These are phyloP conservation scores for Rhopalosiphum padi DNA, from an alignment of 1,140 invertebrate genomes.

Conservation along the genomic window DNA sequence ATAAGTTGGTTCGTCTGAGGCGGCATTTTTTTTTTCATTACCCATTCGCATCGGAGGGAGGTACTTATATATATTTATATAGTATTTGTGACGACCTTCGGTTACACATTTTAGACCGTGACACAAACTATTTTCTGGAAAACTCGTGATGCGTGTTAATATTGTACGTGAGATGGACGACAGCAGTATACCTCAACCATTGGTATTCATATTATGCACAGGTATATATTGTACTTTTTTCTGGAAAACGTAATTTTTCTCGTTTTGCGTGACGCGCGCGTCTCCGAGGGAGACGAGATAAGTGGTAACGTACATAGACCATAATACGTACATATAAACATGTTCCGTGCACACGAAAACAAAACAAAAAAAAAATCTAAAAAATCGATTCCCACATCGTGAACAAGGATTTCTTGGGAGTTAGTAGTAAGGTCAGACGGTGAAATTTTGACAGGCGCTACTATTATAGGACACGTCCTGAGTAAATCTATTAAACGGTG, in stretches of 20 bases:
- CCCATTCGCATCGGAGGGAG: not conserved
- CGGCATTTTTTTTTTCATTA: not conserved
- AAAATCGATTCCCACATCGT: not conserved
- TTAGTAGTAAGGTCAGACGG: not conserved
- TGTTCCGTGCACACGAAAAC: not conserved
- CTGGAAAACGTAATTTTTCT: constrained; percentile 9
- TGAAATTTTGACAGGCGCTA: not conserved
- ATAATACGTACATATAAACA: not conserved
- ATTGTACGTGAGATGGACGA: not conserved
- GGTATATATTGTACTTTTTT: not conserved
- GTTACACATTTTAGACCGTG: constrained; percentile 38
- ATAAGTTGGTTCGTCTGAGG: not conserved
- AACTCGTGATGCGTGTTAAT: constrained; percentile 27
- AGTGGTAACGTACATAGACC: not conserved
- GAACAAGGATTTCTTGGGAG: not conserved
- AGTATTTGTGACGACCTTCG: constrained; percentile 6
- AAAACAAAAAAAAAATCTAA: not conserved
- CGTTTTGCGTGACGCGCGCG: not conserved
- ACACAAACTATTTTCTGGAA: constrained; percentile 33
- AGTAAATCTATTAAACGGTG: not conserved
- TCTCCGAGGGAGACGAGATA: not conserved
- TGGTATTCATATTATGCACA: not conserved
- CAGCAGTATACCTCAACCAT: not conserved
- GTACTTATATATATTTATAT: not conserved
- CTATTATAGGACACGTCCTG: not conserved